Conservation (phyloP, 1,140 invertebrate genomes). For the Aphidius ervi region DNA sequence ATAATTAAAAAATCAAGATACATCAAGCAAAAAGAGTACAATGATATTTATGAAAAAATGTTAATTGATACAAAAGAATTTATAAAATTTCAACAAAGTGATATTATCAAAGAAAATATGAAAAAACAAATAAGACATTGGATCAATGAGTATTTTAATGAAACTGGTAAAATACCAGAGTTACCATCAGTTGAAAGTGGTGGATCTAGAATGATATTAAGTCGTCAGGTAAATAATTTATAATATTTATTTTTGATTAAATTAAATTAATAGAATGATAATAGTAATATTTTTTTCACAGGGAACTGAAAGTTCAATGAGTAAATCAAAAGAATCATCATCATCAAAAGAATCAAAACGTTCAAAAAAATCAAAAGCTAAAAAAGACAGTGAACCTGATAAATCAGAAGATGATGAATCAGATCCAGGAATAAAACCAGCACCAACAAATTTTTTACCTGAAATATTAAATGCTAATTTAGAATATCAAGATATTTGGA, state of each 20-base stretch:
- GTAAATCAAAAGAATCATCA: slow-evolving; percentile 65
- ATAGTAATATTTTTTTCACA: slow-evolving; percentile 25
- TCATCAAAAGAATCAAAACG: slow-evolving; percentile 76
- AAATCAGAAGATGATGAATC: slow-evolving; percentile 59
- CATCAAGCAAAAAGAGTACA: slow-evolving; percentile 58
- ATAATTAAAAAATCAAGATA: slow-evolving; percentile 59
- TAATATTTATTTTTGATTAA: not conserved
- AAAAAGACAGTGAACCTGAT: slow-evolving; percentile 54
- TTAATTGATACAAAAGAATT: slow-evolving; percentile 57
- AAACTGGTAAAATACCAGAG: slow-evolving; percentile 85
- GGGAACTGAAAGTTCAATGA: slow-evolving; percentile 69
- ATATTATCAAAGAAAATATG: slow-evolving; percentile 74
- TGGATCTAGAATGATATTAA: slow-evolving; percentile 78
- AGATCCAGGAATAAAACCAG: slow-evolving; percentile 54
- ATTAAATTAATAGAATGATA: not conserved
- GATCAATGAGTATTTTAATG: slow-evolving; percentile 73
- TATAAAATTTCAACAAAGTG: slow-evolving; percentile 61
- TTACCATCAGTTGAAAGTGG: slow-evolving; percentile 86
- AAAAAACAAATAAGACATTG: slow-evolving; percentile 80
- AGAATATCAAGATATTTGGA: slow-evolving; percentile 72
- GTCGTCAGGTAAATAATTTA: slow-evolving; percentile 57
- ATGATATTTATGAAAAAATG: slow-evolving; percentile 60
- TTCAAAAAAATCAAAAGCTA: slow-evolving; percentile 57
- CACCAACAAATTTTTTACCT: slow-evolving; percentile 52
- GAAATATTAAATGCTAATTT: slow-evolving; percentile 50